These are phyloP conservation scores for Novumbra hubbsi DNA, from an alignment of 2,797 vertebrate species.

Conservation along the genomic window DNA sequence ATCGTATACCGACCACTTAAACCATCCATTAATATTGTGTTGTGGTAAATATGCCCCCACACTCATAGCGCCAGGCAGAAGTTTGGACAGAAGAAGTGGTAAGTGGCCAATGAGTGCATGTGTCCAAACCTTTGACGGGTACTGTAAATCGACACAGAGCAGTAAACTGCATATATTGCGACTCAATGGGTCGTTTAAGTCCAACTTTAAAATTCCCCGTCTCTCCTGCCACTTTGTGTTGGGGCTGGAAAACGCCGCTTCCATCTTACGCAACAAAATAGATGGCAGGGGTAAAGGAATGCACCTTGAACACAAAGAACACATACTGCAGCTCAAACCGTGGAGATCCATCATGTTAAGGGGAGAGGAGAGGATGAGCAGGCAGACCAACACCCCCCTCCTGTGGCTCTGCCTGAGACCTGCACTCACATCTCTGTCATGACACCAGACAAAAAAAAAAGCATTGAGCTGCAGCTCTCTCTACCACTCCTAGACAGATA, in stretches of 20 bases:
- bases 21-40: too few relatives aligned
- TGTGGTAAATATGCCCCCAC: too few relatives aligned
- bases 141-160: neutral
- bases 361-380: conserved; percentile 37
- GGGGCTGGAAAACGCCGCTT: too few relatives aligned
- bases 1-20: too few relatives aligned
- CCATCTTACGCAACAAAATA: conserved; percentile 44
- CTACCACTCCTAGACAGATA: conserved; percentile 56
- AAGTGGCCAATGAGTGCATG: too few relatives aligned
- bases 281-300: conserved; percentile 19
- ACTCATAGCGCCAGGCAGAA: too few relatives aligned
- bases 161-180: neutral
- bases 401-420: conserved; percentile 71
- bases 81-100: too few relatives aligned
- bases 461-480: neutral
- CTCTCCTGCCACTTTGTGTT: neutral
- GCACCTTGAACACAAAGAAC: neutral
- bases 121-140: too few relatives aligned
- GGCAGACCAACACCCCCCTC: conserved; percentile 72
- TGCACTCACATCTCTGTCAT: conserved; percentile 49
- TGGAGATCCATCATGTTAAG: conserved; percentile 13
- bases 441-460: neutral
- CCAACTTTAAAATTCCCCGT: conserved; percentile 31
- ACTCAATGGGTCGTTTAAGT: conserved; percentile 15
- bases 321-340: conserved; percentile 1